Evolutionary conservation across 2,113 vertebrate species (phyloP), one percentile per base, ranked within the genome.

Genomic region (Herpetotheres cachinnans): DNA sequence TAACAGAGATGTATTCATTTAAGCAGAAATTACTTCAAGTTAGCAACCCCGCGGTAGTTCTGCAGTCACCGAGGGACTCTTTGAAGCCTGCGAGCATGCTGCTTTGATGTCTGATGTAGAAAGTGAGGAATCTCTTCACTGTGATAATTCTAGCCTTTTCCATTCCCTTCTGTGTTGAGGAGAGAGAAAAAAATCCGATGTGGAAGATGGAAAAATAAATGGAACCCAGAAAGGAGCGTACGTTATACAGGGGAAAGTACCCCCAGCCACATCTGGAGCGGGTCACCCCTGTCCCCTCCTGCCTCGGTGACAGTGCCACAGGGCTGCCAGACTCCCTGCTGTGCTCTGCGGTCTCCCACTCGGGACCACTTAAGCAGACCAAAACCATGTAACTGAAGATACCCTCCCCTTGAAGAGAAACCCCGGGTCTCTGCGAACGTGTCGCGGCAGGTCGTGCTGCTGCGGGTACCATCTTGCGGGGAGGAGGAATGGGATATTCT

Each of bases 61-160:
- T 54, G 62, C 73, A 54, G 66, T 79, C 89, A 65, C 63, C 1
- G 2, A 78, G 95, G 94, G 93, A 94, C 88, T 94, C 96, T 98
- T 94, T 97, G 94, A 96, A 96, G 97, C 30, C 92, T 95, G 67
- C 1, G 36, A 96, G 72, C 42, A 47, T 9, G 67, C 62, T 40
- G 55, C 96, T 98, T 97, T 95, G 95, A 96, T 96, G 62, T 96
- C 94, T 95, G 82, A 27, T 59, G 81, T 8, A 81, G 92, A 90
- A 97, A 97, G 62, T 22, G 52, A 71, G 87, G 54, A 50, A 52
- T 74, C 72, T 81, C 90, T 66, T 63, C 26, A 6, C 79, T 87
- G 52, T 42, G 93, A 38, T 94, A 61, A 93, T 92, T 93, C 88
- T 46, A 71, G 66, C 63, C 74, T 90, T 54, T 62, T 26, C 61